Evolutionary conservation across 2,113 vertebrate genomes (phyloP).

Genomic region (Caloenas nicobarica): DNA sequence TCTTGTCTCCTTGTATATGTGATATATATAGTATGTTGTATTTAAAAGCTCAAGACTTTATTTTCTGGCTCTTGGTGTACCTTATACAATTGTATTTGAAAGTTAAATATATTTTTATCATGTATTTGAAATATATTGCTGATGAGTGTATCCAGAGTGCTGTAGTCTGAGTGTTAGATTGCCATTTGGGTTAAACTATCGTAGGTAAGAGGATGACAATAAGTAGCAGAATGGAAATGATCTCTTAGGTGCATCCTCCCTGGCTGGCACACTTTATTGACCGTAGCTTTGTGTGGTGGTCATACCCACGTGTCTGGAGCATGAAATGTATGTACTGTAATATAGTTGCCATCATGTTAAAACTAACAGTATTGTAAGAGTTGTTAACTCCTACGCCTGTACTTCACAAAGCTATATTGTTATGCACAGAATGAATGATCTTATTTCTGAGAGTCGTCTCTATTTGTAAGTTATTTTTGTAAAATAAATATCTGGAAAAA

Average conservation of each 20-base stretch:
- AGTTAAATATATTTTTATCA: constrained; percentile 76
- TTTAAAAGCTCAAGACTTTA: constrained; percentile 75
- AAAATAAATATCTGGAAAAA: constrained; percentile 68
- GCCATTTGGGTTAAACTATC: neutral
- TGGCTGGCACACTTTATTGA: constrained; percentile 35
- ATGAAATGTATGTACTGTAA: constrained; percentile 12
- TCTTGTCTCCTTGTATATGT: constrained; percentile 36
- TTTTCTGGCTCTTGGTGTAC: constrained; percentile 72
- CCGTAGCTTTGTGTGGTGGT: constrained; percentile 39
- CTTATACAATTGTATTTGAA: constrained; percentile 68
- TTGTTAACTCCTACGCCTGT: neutral
- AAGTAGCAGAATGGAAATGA: constrained; percentile 20
- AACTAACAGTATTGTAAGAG: constrained; percentile 31
- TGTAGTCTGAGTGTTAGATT: constrained; percentile 48
- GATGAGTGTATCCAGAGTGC: constrained; percentile 45
- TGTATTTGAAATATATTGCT: constrained; percentile 52
- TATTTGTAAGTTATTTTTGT: constrained; percentile 81
- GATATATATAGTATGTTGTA: constrained; percentile 61
- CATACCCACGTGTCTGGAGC: neutral
- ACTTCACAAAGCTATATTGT: neutral
- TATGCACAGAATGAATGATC: constrained; percentile 29
- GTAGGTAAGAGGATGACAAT: neutral
- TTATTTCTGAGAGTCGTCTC: constrained; percentile 38
- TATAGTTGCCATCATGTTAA: constrained; percentile 20
- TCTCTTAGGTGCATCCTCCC: constrained; percentile 16